Percentiles rank a stretch among this genome's conserved stretches.
Conservation (phyloP, 1,140 invertebrate genomes). For the Tribolium castaneum region DNA sequence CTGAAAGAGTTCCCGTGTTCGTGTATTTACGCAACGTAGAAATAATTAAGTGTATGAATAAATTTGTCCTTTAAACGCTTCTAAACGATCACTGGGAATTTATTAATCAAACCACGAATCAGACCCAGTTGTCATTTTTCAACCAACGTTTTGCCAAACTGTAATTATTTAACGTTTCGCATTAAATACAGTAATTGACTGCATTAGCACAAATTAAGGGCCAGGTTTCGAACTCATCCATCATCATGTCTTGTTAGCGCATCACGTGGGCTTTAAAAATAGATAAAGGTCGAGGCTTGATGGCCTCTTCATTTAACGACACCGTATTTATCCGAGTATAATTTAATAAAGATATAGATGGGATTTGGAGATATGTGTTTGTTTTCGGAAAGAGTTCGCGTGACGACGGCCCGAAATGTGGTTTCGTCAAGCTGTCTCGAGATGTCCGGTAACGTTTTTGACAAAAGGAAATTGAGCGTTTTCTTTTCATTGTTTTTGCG, state of each 20-base stretch:
- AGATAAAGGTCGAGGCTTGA: constrained; percentile 40
- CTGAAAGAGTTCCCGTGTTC: constrained; percentile 36
- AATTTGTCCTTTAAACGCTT: constrained; percentile 11
- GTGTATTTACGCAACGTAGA: constrained; percentile 11
- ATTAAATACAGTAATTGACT: constrained; percentile 10
- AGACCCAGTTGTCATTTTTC: constrained; percentile 18
- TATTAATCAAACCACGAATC: neutral
- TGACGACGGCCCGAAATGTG: neutral
- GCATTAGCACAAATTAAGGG: constrained; percentile 28
- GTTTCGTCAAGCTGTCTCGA: neutral
- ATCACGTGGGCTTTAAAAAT: constrained; percentile 47
- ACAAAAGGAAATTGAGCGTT: neutral
- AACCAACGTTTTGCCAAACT: constrained; percentile 1
- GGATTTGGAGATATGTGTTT: constrained; percentile 18
- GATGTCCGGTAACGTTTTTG: neutral
- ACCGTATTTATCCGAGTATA: constrained; percentile 39
- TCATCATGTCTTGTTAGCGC: constrained; percentile 48
- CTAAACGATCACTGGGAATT: neutral
- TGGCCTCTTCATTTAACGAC: constrained; percentile 44
- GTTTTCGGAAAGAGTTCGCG: constrained; percentile 18
- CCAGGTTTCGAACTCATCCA: constrained; percentile 35
- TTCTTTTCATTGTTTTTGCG: neutral
- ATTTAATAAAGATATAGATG: constrained; percentile 36
- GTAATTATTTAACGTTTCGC: constrained; percentile 15
- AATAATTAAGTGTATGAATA: constrained; percentile 19